A percentile compares a stretch with the other conserved stretches of the same genome.
These are phyloP conservation scores for Pseudomyrmex pallidus DNA, from an alignment of 1,140 invertebrate species.

Conservation along the genomic window DNA sequence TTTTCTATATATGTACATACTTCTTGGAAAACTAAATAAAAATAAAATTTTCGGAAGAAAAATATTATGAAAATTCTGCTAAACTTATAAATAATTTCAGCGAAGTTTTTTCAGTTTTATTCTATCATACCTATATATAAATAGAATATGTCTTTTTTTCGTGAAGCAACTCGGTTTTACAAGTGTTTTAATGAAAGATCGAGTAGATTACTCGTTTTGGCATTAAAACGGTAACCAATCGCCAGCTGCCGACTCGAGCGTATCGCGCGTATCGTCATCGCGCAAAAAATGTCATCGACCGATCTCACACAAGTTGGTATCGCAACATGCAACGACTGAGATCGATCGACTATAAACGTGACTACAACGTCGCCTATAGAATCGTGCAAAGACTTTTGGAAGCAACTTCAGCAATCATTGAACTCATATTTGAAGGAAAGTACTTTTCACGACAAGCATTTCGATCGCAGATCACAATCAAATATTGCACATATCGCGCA, in stretches of 20 bases:
- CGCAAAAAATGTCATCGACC: constrained; percentile 50
- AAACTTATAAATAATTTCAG: background rate
- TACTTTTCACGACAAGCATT: background rate
- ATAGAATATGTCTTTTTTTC: background rate
- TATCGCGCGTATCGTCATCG: background rate
- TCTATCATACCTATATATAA: too few species aligned
- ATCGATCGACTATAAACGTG: constrained; percentile 52
- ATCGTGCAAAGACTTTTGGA: constrained; percentile 14
- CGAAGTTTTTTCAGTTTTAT: too few species aligned
- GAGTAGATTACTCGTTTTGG: background rate
- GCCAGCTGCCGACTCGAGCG: constrained; percentile 15
- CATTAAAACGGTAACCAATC: constrained; percentile 35
- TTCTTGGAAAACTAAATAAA: too few species aligned
- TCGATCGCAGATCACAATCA: constrained; percentile 7
- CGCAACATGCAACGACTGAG: constrained; percentile 48
- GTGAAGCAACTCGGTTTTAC: background rate
- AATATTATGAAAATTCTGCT: constrained; percentile 6
- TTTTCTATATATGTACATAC: too few species aligned
- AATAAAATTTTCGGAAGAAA: background rate
- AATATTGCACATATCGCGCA: background rate
- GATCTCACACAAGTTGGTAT: constrained; percentile 26
- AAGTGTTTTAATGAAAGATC: background rate
- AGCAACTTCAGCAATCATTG: background rate
- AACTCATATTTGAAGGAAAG: background rate
- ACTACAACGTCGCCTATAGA: constrained; percentile 27